These are phyloP conservation scores for Exaiptasia diaphana DNA, from an alignment of 64 coral and sea anemone species.

Conservation along the genomic window DNA sequence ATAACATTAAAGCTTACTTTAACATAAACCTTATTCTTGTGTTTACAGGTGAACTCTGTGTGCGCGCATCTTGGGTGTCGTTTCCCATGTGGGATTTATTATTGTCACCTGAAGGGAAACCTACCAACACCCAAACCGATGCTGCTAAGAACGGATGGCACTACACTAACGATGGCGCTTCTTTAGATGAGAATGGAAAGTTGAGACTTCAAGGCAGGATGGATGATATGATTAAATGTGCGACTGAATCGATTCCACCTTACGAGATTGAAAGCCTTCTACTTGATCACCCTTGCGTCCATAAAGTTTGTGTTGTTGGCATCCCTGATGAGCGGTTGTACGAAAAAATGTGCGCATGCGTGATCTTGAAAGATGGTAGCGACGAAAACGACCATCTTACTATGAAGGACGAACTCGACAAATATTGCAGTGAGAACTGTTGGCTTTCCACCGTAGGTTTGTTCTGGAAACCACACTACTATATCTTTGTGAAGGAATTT, in stretches of 20 bases:
- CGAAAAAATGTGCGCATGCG: constrained; percentile 32
- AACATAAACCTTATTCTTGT: background rate
- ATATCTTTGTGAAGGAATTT: background rate
- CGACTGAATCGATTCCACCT: background rate
- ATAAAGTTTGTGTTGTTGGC: background rate
- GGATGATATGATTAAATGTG: constrained; percentile 7
- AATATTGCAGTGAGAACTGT: background rate
- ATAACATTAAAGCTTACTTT: no score
- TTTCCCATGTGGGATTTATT: background rate
- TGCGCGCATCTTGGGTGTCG: background rate
- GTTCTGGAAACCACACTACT: background rate
- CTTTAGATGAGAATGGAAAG: constrained; percentile 17
- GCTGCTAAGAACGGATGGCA: constrained; percentile 13
- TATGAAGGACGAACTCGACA: background rate
- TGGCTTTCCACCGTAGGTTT: background rate
- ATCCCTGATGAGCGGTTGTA: constrained; percentile 29
- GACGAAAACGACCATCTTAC: background rate
- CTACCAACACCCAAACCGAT: background rate
- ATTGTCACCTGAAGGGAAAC: background rate
- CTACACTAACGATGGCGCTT: constrained; percentile 2
- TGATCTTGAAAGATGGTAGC: background rate
- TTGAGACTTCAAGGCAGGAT: constrained; percentile 26
- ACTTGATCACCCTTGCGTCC: background rate
- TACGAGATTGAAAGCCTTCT: constrained; percentile 22
- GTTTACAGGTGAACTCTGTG: constrained; percentile 1